These are phyloP conservation scores for Holocentrus rufus DNA, from an alignment of 2,797 vertebrate genomes.

Conservation along the genomic window DNA sequence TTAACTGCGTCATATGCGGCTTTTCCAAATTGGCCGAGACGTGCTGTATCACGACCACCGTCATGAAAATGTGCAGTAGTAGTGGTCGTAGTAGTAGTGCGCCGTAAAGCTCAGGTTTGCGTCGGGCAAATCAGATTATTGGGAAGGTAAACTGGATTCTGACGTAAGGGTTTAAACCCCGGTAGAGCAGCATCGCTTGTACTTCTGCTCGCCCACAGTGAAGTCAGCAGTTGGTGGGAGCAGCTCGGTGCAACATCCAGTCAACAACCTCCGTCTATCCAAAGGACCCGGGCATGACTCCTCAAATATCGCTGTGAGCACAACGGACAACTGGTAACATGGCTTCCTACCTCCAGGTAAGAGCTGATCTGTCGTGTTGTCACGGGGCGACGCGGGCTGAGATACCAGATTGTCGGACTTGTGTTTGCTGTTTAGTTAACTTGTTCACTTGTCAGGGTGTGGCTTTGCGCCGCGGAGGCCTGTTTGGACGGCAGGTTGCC, in stretches of 20 bases:
- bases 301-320: constrained; percentile 49
- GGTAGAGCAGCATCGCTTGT: constrained; percentile 35
- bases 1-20: constrained; percentile 69
- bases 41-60: background rate
- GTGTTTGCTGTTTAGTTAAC: constrained; percentile 13
- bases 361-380: background rate
- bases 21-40: constrained; percentile 4
- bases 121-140: constrained; percentile 78
- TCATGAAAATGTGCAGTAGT: background rate
- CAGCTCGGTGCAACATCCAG: constrained; percentile 37
- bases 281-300: constrained; percentile 67
- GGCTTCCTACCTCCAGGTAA: constrained; percentile 84
- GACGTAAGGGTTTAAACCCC: constrained; percentile 78
- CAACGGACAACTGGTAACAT: constrained; percentile 58
- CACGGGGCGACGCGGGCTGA: background rate
- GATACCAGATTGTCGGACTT: background rate
- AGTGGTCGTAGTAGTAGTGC: constrained; percentile 2
- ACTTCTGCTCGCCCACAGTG: constrained; percentile 14
- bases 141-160: constrained; percentile 77
- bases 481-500: background rate
- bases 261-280: constrained; percentile 27
- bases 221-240: constrained; percentile 25
- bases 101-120: constrained; percentile 45
- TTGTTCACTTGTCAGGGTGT: constrained; percentile 55
- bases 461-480: constrained; percentile 36